phyloP scores from a whole-genome alignment of 1,140 invertebrate species.

The Danaus plexippus region DNA sequence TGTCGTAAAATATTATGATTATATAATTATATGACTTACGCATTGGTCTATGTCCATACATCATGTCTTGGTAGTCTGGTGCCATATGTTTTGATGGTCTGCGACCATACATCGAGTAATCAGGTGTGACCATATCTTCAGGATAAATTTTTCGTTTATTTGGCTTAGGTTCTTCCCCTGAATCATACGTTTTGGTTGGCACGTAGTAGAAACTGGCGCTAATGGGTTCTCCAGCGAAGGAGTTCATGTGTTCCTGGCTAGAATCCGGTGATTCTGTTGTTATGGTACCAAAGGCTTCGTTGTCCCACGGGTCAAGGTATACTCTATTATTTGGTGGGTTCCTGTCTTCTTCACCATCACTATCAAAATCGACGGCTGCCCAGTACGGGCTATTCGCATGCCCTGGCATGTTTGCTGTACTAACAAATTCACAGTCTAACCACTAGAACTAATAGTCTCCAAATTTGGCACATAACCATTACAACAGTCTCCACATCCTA shows the following conservation, averaged over 20 bases:
- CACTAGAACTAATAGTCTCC: slow-evolving; percentile 30
- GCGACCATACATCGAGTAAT: slow-evolving; percentile 45
- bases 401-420: slow-evolving; percentile 50
- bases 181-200: slow-evolving; percentile 66
- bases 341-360: slow-evolving; percentile 64
- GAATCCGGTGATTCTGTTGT: slow-evolving; percentile 71
- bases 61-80: slow-evolving; percentile 40
- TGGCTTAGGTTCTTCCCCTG: slow-evolving; percentile 45
- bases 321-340: slow-evolving; percentile 60
- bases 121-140: slow-evolving; percentile 42
- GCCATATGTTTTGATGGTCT: slow-evolving; percentile 39
- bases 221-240: slow-evolving; percentile 66
- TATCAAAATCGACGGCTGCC: slow-evolving; percentile 72
- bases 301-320: slow-evolving; percentile 82
- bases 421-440: slow-evolving; percentile 25
- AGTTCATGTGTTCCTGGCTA: slow-evolving; percentile 62
- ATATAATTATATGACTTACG: slow-evolving; percentile 35
- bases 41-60: slow-evolving; percentile 47
- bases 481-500: slow-evolving; percentile 46
- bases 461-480: slow-evolving; percentile 47
- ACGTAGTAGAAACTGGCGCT: slow-evolving; percentile 73
- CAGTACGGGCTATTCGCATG: slow-evolving; percentile 66
- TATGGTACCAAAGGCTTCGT: slow-evolving; percentile 79
- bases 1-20: not conserved
- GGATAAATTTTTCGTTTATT: slow-evolving; percentile 39